Evolutionary conservation across 2,888 invertebrate genomes (phyloP).

Genomic region (Himalopsyche japonica): DNA sequence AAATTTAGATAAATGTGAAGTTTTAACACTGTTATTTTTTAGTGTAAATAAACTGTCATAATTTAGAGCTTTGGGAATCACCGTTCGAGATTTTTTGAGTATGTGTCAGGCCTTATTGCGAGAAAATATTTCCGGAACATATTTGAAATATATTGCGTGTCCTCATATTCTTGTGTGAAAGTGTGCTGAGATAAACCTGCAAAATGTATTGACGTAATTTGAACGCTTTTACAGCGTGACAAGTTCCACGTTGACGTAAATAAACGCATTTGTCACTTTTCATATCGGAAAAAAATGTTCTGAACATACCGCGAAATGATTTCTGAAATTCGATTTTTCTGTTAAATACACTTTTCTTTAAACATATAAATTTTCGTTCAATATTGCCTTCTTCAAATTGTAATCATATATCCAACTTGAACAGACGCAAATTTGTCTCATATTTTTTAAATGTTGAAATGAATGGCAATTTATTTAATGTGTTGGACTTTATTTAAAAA

Average conservation of each 20-base stretch:
- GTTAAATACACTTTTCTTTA: neutral
- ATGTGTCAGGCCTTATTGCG: slow-evolving; percentile 24
- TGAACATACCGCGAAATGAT: neutral
- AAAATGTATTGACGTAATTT: slow-evolving; percentile 38
- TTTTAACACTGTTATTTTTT: too few species aligned
- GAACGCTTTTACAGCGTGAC: slow-evolving; percentile 13
- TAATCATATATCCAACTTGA: too few species aligned
- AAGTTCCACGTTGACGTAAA: slow-evolving; percentile 3
- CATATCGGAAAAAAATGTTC: neutral
- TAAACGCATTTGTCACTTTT: neutral
- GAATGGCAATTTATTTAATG: too few species aligned
- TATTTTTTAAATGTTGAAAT: too few species aligned
- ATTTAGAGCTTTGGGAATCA: neutral
- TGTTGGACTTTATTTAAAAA: too few species aligned
- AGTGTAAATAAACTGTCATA: neutral
- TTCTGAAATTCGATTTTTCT: neutral
- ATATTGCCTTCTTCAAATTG: neutral
- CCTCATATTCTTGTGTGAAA: slow-evolving; percentile 11
- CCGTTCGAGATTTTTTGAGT: neutral
- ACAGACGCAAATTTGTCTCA: too few species aligned
- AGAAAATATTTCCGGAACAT: slow-evolving; percentile 24
- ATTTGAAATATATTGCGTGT: slow-evolving; percentile 26
- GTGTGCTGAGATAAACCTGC: slow-evolving; percentile 30
- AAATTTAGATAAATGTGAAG: too few species aligned
- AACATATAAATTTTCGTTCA: neutral